These are phyloP conservation scores for Channa maculata DNA, from an alignment of 2,113 vertebrate genomes.

Conservation along the genomic window DNA sequence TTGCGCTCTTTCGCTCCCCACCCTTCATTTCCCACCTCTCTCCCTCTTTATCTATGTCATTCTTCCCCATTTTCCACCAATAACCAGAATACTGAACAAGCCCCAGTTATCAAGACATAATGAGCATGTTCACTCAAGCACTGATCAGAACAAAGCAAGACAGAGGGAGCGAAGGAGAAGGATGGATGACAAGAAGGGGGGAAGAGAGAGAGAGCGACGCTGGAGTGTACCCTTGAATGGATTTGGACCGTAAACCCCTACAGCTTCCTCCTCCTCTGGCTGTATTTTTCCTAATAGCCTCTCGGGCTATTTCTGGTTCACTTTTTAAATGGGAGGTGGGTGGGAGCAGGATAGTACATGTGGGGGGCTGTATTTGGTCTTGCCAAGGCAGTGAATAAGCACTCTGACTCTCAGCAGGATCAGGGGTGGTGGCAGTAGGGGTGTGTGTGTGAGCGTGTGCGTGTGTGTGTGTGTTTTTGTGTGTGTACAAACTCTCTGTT, in stretches of 20 bases:
- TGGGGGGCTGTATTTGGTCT: slow-evolving; percentile 44
- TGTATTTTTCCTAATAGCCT: slow-evolving; percentile 78
- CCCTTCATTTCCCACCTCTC: slow-evolving; percentile 10
- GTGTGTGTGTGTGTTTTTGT: no score
- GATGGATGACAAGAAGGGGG: slow-evolving; percentile 59
- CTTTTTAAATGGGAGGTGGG: slow-evolving; percentile 67
- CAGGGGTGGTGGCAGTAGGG: slow-evolving; percentile 30
- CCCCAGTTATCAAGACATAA: slow-evolving; percentile 62
- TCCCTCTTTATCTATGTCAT: slow-evolving; percentile 45
- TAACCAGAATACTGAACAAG: slow-evolving; percentile 51
- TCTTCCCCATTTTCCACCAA: slow-evolving; percentile 45
- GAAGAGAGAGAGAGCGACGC: slow-evolving; percentile 33
- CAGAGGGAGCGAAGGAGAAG: slow-evolving; percentile 43
- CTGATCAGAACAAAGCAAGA: slow-evolving; percentile 69
- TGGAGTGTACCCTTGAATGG: slow-evolving; percentile 68
- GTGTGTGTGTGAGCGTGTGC: background rate
- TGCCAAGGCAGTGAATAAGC: slow-evolving; percentile 64
- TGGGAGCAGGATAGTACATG: slow-evolving; percentile 31
- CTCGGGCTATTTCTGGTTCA: slow-evolving; percentile 73
- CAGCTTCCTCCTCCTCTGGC: slow-evolving; percentile 64
- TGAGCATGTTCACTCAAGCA: slow-evolving; percentile 70
- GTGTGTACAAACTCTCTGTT: slow-evolving; percentile 51
- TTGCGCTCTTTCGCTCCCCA: slow-evolving; percentile 25
- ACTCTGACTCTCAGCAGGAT: slow-evolving; percentile 65
- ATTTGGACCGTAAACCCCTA: slow-evolving; percentile 68